These are phyloP conservation scores for Pristionchus mayeri DNA, from an alignment of 2,888 invertebrate genomes.

Conservation along the genomic window DNA sequence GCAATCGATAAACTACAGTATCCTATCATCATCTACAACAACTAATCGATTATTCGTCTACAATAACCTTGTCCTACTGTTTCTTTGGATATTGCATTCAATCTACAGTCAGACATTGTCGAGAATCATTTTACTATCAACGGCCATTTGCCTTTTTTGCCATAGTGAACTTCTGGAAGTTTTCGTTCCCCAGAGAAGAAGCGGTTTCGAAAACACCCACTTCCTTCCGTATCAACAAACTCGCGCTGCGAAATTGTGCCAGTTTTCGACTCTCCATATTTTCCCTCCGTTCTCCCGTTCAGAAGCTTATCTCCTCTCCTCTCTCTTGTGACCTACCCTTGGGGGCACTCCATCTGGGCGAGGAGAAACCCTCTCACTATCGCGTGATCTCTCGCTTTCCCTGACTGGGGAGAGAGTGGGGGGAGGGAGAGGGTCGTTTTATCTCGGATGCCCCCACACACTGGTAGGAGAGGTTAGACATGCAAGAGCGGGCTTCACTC, in stretches of 20 bases:
- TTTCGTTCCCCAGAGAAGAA: neutral
- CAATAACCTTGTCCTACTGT: too few species aligned
- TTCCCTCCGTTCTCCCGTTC: conserved; percentile 15
- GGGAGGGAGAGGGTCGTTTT: neutral
- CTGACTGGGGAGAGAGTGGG: neutral
- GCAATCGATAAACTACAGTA: too few species aligned
- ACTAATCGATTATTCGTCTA: too few species aligned
- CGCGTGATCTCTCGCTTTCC: neutral
- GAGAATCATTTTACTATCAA: too few species aligned
- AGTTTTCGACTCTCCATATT: neutral
- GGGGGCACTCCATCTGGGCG: neutral
- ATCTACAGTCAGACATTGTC: too few species aligned
- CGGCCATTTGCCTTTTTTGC: too few species aligned
- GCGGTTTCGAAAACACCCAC: neutral
- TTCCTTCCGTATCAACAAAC: too few species aligned
- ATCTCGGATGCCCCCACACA: neutral
- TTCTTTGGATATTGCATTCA: too few species aligned
- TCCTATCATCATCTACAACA: too few species aligned
- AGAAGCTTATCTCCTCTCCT: neutral
- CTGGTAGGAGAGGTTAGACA: neutral
- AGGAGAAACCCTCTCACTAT: neutral
- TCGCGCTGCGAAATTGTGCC: neutral
- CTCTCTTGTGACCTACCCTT: neutral
- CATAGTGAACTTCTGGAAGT: too few species aligned
- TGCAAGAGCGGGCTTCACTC: neutral